A percentile compares a stretch with the other conserved stretches of the same genome.
These are phyloP conservation scores for Champsocephalus gunnari DNA, from an alignment of 2,797 vertebrate species.

Conservation along the genomic window DNA sequence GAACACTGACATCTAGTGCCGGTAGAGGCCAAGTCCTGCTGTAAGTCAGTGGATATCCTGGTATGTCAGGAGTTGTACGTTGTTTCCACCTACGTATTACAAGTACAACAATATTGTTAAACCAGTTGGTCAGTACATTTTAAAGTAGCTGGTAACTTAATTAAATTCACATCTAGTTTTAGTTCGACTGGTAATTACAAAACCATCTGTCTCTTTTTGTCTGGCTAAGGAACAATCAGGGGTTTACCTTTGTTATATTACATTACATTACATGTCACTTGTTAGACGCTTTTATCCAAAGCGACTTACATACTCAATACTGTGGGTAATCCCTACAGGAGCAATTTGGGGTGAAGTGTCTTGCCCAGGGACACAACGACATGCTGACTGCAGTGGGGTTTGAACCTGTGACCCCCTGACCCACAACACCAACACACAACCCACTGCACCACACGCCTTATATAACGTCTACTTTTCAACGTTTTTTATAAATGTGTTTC, in stretches of 20 bases:
- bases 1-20: slow-evolving; percentile 86
- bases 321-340: too few relatives aligned
- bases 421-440: too few relatives aligned
- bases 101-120: background rate
- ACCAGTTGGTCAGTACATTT: background rate
- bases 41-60: slow-evolving; percentile 1
- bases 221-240: background rate
- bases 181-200: background rate
- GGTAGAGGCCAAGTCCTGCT: slow-evolving; percentile 40
- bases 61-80: background rate
- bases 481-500: background rate
- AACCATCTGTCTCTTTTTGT: background rate
- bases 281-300: too few relatives aligned
- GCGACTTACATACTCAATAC: too few relatives aligned
- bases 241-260: background rate
- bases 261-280: too few relatives aligned
- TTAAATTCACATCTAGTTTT: background rate
- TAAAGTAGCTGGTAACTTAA: background rate
- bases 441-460: too few relatives aligned
- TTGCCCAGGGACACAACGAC: too few relatives aligned
- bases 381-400: too few relatives aligned
- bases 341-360: too few relatives aligned
- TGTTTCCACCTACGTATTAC: background rate
- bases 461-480: too few relatives aligned
- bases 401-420: too few relatives aligned